phyloP scores from a whole-genome alignment of 2,888 invertebrate genomes.

The Lochmaea capreae region DNA sequence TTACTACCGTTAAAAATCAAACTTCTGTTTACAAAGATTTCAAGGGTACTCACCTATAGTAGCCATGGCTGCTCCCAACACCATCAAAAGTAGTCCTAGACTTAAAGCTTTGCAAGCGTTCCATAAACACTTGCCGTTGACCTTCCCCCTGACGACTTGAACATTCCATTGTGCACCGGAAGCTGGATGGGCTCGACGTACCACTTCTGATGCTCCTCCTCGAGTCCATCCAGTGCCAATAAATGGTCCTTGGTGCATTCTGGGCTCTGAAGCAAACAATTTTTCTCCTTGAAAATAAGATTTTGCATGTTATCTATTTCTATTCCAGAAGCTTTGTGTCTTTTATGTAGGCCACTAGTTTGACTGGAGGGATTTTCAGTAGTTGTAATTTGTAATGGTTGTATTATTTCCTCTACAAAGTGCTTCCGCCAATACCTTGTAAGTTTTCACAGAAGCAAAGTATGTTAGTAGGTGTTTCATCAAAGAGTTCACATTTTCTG shows the following conservation, averaged over 20 bases:
- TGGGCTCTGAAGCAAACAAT: constrained; percentile 11
- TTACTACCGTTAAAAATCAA: no score
- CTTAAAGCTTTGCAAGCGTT: constrained; percentile 93
- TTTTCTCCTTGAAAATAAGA: background rate
- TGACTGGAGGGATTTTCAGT: no score
- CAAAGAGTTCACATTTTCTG: no score
- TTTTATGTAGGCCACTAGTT: no score
- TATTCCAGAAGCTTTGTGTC: no score
- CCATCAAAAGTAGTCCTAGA: constrained; percentile 87
- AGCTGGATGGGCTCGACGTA: constrained; percentile 78
- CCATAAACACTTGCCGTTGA: constrained; percentile 91
- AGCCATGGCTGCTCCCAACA: constrained; percentile 92
- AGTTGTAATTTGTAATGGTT: no score
- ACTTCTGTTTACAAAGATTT: no score
- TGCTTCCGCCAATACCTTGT: no score
- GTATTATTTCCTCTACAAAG: no score
- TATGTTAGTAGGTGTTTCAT: no score
- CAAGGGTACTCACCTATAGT: constrained; percentile 76
- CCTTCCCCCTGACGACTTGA: constrained; percentile 86
- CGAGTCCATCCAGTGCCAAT: constrained; percentile 66
- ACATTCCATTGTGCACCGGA: constrained; percentile 89
- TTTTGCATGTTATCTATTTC: no score
- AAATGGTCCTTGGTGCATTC: constrained; percentile 59
- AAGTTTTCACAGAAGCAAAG: no score
- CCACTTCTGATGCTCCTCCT: constrained; percentile 63